A percentile compares a stretch with the other conserved stretches of the same genome.
These are phyloP conservation scores for Taurulus bubalis DNA, from an alignment of 2,113 vertebrate species.

Conservation along the genomic window DNA sequence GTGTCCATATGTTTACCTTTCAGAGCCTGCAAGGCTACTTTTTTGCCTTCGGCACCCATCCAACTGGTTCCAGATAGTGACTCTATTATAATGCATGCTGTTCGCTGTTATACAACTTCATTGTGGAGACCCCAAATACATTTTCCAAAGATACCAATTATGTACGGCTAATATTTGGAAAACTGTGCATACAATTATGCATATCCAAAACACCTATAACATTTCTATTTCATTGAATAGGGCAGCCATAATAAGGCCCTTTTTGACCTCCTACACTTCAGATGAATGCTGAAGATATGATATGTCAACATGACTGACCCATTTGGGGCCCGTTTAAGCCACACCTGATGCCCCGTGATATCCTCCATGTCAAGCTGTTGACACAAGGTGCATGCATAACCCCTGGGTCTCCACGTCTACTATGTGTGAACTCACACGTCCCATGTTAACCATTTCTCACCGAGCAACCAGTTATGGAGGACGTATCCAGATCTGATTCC, in stretches of 20 bases:
- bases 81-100: neutral
- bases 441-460: neutral
- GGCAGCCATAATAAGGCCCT: neutral
- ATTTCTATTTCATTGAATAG: neutral
- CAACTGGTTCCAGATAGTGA: neutral
- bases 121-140: neutral
- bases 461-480: neutral
- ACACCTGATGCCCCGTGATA: neutral
- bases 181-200: neutral
- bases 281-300: neutral
- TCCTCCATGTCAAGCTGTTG: slow-evolving; percentile 22
- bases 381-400: neutral
- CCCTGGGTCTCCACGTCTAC: neutral
- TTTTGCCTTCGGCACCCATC: neutral
- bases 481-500: neutral
- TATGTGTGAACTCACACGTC: neutral
- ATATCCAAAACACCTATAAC: neutral
- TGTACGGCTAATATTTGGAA: neutral
- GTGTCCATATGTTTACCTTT: no score
- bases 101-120: neutral
- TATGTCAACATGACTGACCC: neutral
- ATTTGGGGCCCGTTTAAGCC: neutral
- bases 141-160: neutral
- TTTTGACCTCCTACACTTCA: neutral
- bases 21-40: no score